Percentiles rank a stretch among this genome's conserved stretches.
These are phyloP conservation scores for Mustela nigripes DNA, from an alignment of 2,113 vertebrate species.

Conservation along the genomic window DNA sequence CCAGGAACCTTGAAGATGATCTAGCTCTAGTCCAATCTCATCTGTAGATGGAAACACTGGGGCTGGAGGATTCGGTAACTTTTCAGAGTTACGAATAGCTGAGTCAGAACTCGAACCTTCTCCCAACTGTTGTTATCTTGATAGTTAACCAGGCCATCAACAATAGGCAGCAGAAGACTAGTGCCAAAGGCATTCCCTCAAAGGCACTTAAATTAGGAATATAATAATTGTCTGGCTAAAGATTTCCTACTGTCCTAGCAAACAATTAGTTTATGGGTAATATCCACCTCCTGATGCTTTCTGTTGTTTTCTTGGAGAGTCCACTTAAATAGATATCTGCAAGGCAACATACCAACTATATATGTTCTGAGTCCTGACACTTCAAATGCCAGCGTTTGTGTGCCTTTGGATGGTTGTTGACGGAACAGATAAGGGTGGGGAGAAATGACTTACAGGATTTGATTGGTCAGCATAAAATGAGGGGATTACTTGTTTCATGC, in stretches of 20 bases:
- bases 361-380: neutral
- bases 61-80: neutral
- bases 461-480: neutral
- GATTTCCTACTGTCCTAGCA: neutral
- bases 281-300: neutral
- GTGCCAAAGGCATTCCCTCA: neutral
- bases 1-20: conserved; percentile 22
- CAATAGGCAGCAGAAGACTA: neutral
- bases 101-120: neutral
- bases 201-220: neutral
- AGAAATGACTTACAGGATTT: neutral
- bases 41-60: neutral
- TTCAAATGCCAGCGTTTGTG: neutral
- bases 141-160: neutral
- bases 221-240: neutral
- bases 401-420: neutral
- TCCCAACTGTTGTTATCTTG: neutral
- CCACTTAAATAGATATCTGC: neutral
- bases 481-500: neutral
- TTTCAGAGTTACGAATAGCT: neutral
- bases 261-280: neutral
- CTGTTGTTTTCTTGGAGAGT: neutral
- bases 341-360: neutral
- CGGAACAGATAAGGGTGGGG: neutral
- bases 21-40: neutral